Conservation (phyloP, 2,797 vertebrate genomes). For the Gorsachius magnificus region DNA sequence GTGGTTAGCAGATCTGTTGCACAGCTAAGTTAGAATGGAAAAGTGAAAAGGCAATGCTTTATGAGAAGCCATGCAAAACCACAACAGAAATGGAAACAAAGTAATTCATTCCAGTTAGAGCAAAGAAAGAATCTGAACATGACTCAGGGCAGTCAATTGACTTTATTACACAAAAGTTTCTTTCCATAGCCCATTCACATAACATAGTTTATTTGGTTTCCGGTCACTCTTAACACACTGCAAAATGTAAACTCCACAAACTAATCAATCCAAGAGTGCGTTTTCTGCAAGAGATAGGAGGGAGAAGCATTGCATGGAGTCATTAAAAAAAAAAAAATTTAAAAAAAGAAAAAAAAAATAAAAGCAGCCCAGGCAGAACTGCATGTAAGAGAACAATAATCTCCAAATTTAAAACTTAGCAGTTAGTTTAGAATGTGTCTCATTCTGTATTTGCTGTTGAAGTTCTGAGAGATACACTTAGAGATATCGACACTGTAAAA, state of each 20-base stretch:
- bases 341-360: slow-evolving; percentile 52
- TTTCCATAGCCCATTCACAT: background rate
- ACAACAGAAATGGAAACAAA: background rate
- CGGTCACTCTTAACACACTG: background rate
- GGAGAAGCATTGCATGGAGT: slow-evolving; percentile 79
- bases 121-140: background rate
- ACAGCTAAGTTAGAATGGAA: background rate
- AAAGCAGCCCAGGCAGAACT: slow-evolving; percentile 68
- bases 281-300: slow-evolving; percentile 10
- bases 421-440: slow-evolving; percentile 70
- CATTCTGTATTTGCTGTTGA: slow-evolving; percentile 55
- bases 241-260: background rate
- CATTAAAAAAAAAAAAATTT: slow-evolving; percentile 74
- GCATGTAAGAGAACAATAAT: slow-evolving; percentile 81
- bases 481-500: background rate
- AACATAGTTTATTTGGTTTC: background rate
- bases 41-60: background rate
- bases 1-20: background rate
- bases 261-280: background rate
- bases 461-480: slow-evolving; percentile 72
- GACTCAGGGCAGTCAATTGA: background rate
- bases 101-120: background rate
- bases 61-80: background rate
- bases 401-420: slow-evolving; percentile 75
- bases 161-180: background rate